phyloP scores from a whole-genome alignment of 2,113 vertebrate genomes.

The Ochotona princeps region DNA sequence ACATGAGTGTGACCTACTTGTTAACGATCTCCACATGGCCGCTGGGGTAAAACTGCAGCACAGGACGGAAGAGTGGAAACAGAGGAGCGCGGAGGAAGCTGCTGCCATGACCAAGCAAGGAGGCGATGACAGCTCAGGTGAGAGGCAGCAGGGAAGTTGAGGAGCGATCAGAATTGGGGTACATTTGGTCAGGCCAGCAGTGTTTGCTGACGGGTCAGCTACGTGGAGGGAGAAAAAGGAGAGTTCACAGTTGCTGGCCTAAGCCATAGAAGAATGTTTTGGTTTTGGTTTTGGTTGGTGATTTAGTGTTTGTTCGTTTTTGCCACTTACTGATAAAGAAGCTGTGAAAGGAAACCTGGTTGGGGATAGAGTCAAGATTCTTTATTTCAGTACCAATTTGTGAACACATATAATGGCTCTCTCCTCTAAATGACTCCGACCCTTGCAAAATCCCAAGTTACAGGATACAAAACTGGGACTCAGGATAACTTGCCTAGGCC shows the following conservation, averaged over 20 bases:
- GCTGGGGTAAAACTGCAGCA: not conserved
- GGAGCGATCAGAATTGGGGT: not conserved
- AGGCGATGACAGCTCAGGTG: not conserved
- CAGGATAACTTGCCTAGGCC: not conserved
- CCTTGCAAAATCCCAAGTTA: not conserved
- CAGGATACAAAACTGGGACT: not conserved
- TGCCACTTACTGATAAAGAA: not conserved
- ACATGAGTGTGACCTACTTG: conserved; percentile 26
- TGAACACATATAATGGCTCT: not conserved
- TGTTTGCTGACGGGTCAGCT: not conserved
- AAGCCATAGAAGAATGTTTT: not conserved
- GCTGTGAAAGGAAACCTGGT: not conserved
- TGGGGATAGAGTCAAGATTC: not conserved
- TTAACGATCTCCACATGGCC: conserved; percentile 45
- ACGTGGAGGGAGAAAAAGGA: not conserved
- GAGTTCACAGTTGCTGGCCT: not conserved
- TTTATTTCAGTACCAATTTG: not conserved
- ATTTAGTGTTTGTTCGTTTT: not conserved
- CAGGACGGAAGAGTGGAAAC: not conserved
- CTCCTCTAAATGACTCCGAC: not conserved
- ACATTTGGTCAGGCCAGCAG: not conserved
- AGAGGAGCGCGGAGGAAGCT: not conserved
- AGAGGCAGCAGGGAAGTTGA: not conserved
- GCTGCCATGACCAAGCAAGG: not conserved
- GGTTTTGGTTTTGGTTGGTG: no score